Conservation (phyloP, 2,888 invertebrate genomes). For the Callinectes sapidus region DNA sequence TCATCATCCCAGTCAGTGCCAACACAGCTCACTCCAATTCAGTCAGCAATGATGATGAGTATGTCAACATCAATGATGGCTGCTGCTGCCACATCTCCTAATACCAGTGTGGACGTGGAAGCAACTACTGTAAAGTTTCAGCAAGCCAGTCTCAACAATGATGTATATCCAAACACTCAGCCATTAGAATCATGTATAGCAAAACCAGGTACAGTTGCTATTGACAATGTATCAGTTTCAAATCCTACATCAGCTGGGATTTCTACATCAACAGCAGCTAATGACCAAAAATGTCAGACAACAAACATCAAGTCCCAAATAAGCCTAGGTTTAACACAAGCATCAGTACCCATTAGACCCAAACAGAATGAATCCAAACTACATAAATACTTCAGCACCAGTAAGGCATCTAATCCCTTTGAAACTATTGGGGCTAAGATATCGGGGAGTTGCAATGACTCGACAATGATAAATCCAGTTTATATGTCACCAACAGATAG, state of each 20-base stretch:
- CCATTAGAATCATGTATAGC: conserved; percentile 8
- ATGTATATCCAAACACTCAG: conserved; percentile 22
- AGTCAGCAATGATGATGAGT: conserved; percentile 69
- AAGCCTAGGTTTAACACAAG: conserved; percentile 36
- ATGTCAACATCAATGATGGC: conserved; percentile 67
- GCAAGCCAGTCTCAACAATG: conserved; percentile 58
- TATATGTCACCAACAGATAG: conserved; percentile 70
- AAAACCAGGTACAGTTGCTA: conserved; percentile 44
- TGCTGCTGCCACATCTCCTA: conserved; percentile 56
- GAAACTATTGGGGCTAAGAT: conserved; percentile 51
- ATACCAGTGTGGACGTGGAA: conserved; percentile 60
- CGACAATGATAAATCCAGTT: conserved; percentile 67
- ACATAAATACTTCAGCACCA: conserved; percentile 57
- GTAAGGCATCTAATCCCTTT: conserved; percentile 62
- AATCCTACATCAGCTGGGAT: conserved; percentile 33
- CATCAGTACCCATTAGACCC: conserved; percentile 34
- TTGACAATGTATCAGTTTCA: conserved; percentile 46
- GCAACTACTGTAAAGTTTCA: conserved; percentile 66
- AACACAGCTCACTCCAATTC: conserved; percentile 53
- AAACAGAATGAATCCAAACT: conserved; percentile 61
- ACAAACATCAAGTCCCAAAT: conserved; percentile 41
- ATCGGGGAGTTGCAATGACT: conserved; percentile 49
- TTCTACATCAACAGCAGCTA: conserved; percentile 46
- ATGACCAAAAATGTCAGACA: conserved; percentile 32
- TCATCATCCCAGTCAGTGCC: conserved; percentile 32